These are phyloP conservation scores for Cotesia typhae DNA, from an alignment of 1,140 invertebrate species.

Conservation along the genomic window DNA sequence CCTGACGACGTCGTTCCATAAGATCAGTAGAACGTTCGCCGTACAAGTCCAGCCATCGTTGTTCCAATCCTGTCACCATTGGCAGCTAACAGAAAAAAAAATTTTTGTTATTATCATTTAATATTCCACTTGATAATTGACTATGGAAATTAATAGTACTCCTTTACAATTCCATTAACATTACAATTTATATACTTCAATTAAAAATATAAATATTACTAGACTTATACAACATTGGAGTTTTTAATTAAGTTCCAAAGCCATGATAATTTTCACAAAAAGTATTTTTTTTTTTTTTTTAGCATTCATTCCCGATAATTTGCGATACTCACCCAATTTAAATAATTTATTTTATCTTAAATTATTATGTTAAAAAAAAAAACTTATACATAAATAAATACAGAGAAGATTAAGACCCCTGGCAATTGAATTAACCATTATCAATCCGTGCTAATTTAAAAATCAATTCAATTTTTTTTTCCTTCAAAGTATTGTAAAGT, in stretches of 20 bases:
- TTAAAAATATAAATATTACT: too few species aligned
- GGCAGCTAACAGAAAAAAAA: conserved; percentile 73
- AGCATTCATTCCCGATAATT: conserved; percentile 6
- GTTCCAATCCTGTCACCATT: conserved; percentile 79
- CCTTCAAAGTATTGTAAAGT: background rate
- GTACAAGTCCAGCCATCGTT: conserved; percentile 77
- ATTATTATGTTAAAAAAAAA: background rate
- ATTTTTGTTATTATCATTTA: conserved; percentile 34
- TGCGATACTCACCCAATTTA: conserved; percentile 34
- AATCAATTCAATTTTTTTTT: background rate
- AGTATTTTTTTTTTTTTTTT: conserved; percentile 10
- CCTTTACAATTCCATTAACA: conserved; percentile 14
- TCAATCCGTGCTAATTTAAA: background rate
- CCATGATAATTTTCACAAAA: conserved; percentile 34
- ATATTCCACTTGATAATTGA: conserved; percentile 26
- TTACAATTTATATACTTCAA: background rate
- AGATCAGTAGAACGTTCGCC: conserved; percentile 78
- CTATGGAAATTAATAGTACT: conserved; percentile 34
- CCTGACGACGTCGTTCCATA: conserved; percentile 83
- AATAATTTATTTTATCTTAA: conserved; percentile 1
- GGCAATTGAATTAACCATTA: conserved; percentile 47
- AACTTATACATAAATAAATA: conserved; percentile 42
- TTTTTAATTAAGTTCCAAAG: conserved; percentile 41
- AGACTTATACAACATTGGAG: background rate
- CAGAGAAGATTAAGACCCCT: conserved; percentile 64